Evolutionary conservation across 2,113 vertebrate genomes (phyloP).

Genomic region (Eptesicus fuscus): DNA sequence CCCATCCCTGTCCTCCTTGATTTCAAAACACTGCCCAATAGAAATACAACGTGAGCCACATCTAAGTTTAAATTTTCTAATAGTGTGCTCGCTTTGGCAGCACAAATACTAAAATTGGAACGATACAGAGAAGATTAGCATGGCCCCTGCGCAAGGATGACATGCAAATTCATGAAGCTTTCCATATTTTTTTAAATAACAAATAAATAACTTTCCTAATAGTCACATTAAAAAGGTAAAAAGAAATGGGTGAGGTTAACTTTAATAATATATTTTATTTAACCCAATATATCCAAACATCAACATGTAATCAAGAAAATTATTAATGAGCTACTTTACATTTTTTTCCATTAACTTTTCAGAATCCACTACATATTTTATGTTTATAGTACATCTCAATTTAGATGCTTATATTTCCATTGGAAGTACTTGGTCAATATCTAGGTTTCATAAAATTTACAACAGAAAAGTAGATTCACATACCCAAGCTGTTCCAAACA

Average conservation of each 20-base stretch:
- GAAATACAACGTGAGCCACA: neutral
- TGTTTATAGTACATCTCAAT: neutral
- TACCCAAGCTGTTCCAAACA: neutral
- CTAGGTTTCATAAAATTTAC: neutral
- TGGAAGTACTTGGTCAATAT: neutral
- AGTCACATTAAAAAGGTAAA: neutral
- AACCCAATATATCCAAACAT: neutral
- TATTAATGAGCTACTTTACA: neutral
- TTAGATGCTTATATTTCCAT: neutral
- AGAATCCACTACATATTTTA: neutral
- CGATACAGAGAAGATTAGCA: too few species aligned
- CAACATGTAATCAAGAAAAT: neutral
- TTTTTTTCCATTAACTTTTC: neutral
- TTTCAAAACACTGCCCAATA: neutral
- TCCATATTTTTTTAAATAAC: too few species aligned
- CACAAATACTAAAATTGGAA: too few species aligned
- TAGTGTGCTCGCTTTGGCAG: too few species aligned
- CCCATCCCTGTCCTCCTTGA: neutral
- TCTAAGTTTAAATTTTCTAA: neutral
- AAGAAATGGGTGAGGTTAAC: neutral
- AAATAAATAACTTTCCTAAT: neutral
- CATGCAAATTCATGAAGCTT: too few species aligned
- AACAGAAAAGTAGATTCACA: neutral
- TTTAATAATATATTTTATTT: neutral
- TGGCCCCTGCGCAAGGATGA: too few species aligned